Percentiles rank a stretch among this genome's conserved stretches.
Evolutionary conservation across 1,140 invertebrate genomes (phyloP).

Genomic region (Sarcophaga peregrina): DNA sequence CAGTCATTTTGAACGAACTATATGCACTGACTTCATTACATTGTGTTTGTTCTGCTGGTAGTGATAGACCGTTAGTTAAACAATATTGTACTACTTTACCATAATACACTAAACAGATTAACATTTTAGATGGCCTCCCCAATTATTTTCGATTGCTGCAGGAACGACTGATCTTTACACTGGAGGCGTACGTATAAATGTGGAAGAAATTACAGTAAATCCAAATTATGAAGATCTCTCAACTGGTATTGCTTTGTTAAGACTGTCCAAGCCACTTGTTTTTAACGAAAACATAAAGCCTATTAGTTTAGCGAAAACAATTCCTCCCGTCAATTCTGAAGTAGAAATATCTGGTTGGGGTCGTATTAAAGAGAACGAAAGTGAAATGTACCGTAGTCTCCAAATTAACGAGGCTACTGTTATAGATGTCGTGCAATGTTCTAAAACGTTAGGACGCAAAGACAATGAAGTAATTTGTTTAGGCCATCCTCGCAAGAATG

Average conservation of each 20-base stretch:
- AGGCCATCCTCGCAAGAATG: constrained; percentile 52
- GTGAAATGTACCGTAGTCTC: constrained; percentile 45
- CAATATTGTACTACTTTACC: constrained; percentile 46
- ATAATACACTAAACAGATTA: constrained; percentile 30
- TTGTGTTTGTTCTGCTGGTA: constrained; percentile 57
- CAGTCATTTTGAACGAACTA: constrained; percentile 53
- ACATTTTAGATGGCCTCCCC: constrained; percentile 52
- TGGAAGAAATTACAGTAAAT: constrained; percentile 55
- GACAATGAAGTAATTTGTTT: constrained; percentile 54
- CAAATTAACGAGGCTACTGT: constrained; percentile 45
- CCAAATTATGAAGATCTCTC: constrained; percentile 54
- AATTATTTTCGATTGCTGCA: constrained; percentile 53
- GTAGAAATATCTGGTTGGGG: constrained; percentile 62
- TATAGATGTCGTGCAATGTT: constrained; percentile 46
- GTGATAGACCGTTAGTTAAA: constrained; percentile 28
- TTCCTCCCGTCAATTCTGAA: constrained; percentile 47
- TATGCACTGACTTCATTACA: constrained; percentile 57
- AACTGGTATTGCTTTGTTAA: constrained; percentile 55
- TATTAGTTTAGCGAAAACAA: constrained; percentile 47
- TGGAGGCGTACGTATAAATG: constrained; percentile 52
- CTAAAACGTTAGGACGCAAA: constrained; percentile 24
- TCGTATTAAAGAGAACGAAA: constrained; percentile 49
- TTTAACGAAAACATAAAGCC: constrained; percentile 51
- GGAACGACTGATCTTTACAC: constrained; percentile 56
- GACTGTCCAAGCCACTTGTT: constrained; percentile 49